Evolutionary conservation across 2,797 vertebrate genomes (phyloP).

Genomic region (Pseudomugil gertrudae): DNA sequence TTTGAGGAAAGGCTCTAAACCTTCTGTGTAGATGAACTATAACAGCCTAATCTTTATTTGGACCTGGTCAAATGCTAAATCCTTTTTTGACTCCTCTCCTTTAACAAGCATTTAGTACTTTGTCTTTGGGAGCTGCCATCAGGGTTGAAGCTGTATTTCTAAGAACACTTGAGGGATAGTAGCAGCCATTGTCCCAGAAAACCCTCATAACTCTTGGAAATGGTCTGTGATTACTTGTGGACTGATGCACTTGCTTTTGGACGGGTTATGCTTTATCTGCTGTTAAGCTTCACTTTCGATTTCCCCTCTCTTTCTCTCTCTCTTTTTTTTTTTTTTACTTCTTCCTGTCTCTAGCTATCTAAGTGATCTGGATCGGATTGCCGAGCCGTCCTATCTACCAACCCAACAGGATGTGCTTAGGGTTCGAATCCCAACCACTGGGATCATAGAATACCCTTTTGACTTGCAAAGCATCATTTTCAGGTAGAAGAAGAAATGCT

Average conservation of each 20-base stretch:
- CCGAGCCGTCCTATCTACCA: constrained; percentile 84
- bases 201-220: constrained; percentile 59
- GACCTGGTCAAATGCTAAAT: constrained; percentile 13
- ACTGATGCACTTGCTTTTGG: constrained; percentile 65
- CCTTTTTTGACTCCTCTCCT: background rate
- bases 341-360: constrained; percentile 83
- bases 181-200: constrained; percentile 35
- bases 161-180: constrained; percentile 39
- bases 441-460: constrained; percentile 88
- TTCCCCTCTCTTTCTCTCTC: constrained; percentile 53
- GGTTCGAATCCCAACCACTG: constrained; percentile 88
- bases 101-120: constrained; percentile 11
- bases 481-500: constrained; percentile 80
- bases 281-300: constrained; percentile 72
- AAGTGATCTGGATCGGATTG: constrained; percentile 87
- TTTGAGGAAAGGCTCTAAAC: constrained; percentile 4
- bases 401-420: constrained; percentile 89
- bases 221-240: constrained; percentile 57
- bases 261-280: constrained; percentile 64
- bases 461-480: constrained; percentile 91
- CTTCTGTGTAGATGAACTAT: constrained; percentile 5
- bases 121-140: constrained; percentile 69
- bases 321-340: constrained; percentile 13
- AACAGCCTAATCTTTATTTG: constrained; percentile 3
- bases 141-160: constrained; percentile 59